phyloP scores from a whole-genome alignment of 2,888 invertebrate species.

The Monopis laevigella region DNA sequence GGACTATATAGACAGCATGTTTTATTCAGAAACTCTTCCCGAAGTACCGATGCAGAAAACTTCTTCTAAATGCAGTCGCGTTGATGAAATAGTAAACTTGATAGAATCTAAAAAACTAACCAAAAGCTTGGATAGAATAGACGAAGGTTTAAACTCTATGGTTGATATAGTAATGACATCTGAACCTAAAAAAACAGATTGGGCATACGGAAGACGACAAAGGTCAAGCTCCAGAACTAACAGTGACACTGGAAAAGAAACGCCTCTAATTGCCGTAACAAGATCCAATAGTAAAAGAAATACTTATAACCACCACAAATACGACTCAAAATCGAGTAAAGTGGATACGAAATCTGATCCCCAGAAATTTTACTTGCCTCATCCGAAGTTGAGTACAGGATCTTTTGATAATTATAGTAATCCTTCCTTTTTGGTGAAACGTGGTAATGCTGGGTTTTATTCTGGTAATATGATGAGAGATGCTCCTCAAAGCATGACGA shows the following conservation, averaged over 20 bases:
- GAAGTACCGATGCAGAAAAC: conserved; percentile 38
- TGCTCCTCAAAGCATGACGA: conserved; percentile 58
- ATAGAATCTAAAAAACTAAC: conserved; percentile 71
- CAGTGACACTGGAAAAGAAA: conserved; percentile 47
- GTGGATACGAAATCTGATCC: conserved; percentile 36
- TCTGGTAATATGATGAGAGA: conserved; percentile 64
- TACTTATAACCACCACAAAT: conserved; percentile 22
- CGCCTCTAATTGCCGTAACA: conserved; percentile 42
- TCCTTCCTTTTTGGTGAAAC: conserved; percentile 66
- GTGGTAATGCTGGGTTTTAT: conserved; percentile 74
- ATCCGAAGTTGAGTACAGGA: conserved; percentile 38
- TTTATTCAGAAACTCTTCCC: conserved; percentile 59
- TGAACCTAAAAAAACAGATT: conserved; percentile 51
- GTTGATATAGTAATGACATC: conserved; percentile 75
- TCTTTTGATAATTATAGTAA: conserved; percentile 52
- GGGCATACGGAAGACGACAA: conserved; percentile 53
- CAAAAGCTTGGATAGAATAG: conserved; percentile 82
- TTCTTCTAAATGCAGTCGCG: conserved; percentile 46
- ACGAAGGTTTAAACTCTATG: conserved; percentile 76
- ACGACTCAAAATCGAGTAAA: conserved; percentile 38
- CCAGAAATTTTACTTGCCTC: conserved; percentile 47
- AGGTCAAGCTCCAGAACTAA: conserved; percentile 47
- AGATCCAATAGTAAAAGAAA: conserved; percentile 35
- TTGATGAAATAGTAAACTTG: conserved; percentile 61
- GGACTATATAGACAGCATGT: conserved; percentile 69